Base-by-base conservation (phyloP, 1,140 invertebrate genomes). In the Pteromalus puparum region DNA sequence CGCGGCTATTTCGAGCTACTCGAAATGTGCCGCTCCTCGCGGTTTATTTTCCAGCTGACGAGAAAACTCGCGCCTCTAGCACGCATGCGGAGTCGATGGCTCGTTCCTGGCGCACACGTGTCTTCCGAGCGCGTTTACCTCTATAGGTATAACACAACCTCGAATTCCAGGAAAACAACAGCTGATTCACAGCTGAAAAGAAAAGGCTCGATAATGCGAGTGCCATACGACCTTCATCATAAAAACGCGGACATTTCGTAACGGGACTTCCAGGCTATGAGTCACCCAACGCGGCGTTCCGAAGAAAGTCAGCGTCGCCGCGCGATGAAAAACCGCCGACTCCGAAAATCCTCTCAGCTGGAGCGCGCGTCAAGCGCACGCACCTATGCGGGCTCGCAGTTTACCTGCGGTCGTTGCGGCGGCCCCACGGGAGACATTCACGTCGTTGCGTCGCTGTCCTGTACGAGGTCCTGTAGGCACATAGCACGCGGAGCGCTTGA, bases 251-350 rank as follows among this genome's bases (percentile, higher is more conserved):
- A 28, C 67, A 10, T 21, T 65, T 15, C 15, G 61, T 65, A 65
- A 65, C 67, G 21, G 18, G 6, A 70, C 67, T 70, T 70, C 21
- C 10, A 42, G 38, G 67, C 1, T 4, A 7, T 68, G 67, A 70
- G 10, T 70, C 67, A 70, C 7, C 30, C 7, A 1, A 5, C 38
- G 38, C 38, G 38, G 38, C 38, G 46, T 48, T 15, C 13, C 73
- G 38, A 42, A 10, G 73, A 77, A 73, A 28, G 67, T 21, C 24
- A 5, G 30, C 15, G 38, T 42, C 38, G 9, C 73, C 34, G 61
- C 81, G 67, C 13, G 53, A 53, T n/a, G 53, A 28, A 77, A 72
- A 84, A 80, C 24, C 38, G 13, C 61, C 70, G 18, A 53, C 38
- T 28, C n/a, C 30, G 67, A 68, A 68, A 68, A 26, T 26, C 6